These are phyloP conservation scores for Lepus europaeus DNA, from an alignment of 2,113 vertebrate genomes.

Conservation along the genomic window DNA sequence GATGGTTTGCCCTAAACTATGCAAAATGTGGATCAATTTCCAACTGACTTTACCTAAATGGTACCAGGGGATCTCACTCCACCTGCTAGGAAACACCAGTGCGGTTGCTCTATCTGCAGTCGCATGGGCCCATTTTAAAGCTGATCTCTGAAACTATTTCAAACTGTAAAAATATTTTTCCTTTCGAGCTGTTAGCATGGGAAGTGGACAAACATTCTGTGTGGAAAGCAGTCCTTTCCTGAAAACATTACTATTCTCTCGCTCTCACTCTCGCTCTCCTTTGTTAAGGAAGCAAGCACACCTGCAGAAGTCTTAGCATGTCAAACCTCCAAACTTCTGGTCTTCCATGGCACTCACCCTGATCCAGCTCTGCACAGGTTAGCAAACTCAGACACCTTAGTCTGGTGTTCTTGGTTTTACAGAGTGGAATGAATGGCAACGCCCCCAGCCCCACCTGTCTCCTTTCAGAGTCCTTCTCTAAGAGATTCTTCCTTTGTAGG, in stretches of 20 bases:
- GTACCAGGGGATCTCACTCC: background rate
- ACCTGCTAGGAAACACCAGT: rapidly evolving
- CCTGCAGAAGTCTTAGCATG: background rate
- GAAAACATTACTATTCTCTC: background rate
- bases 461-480: background rate
- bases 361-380: background rate
- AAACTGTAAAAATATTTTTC: background rate
- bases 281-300: background rate
- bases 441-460: background rate
- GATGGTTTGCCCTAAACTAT: background rate
- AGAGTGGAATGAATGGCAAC: background rate
- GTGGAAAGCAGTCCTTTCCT: background rate
- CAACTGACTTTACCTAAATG: rapidly evolving
- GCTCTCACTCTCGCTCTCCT: background rate
- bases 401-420: background rate
- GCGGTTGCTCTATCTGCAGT: background rate
- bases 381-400: background rate
- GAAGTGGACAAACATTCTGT: background rate
- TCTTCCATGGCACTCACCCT: background rate
- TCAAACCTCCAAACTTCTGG: background rate
- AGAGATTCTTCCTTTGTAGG: slow-evolving; percentile 52
- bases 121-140: background rate
- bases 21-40: background rate
- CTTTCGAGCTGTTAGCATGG: background rate
- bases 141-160: background rate